These are phyloP conservation scores for Cyrtonyx montezumae DNA, from an alignment of 2,113 vertebrate species.

Conservation along the genomic window DNA sequence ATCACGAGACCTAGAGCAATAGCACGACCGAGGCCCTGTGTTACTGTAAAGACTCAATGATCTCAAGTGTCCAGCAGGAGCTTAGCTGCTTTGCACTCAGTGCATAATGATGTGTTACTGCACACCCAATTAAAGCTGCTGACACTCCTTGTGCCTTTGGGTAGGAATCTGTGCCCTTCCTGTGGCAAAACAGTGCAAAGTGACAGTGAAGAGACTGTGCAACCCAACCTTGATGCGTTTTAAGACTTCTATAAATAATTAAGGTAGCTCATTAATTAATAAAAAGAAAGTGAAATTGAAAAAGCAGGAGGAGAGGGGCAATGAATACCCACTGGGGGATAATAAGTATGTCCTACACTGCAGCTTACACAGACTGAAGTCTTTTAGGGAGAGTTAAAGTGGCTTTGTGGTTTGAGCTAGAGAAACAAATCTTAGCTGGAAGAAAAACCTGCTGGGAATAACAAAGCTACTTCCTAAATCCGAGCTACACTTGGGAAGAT, in stretches of 20 bases:
- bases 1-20: neutral
- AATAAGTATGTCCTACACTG: slow-evolving; percentile 39
- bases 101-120: neutral
- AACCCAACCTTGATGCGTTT: slow-evolving; percentile 19
- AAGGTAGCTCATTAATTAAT: slow-evolving; percentile 56
- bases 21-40: neutral
- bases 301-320: slow-evolving; percentile 55
- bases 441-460: slow-evolving; percentile 52
- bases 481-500: slow-evolving; percentile 34
- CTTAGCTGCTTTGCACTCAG: neutral
- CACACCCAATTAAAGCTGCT: neutral
- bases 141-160: neutral
- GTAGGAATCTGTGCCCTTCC: neutral
- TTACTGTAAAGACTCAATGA: neutral
- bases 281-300: slow-evolving; percentile 47
- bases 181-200: neutral
- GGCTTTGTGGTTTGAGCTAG: slow-evolving; percentile 56
- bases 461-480: slow-evolving; percentile 56
- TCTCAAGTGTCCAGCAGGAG: neutral
- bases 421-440: slow-evolving; percentile 64
- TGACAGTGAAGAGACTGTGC: neutral
- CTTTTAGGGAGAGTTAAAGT: slow-evolving; percentile 46
- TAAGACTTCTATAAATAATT: slow-evolving; percentile 59
- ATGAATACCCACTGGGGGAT: slow-evolving; percentile 21
- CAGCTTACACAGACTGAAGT: slow-evolving; percentile 42